Conservation (phyloP, 30 jellyfish, hydroid and myxozoan species). For the Hydra vulgaris region DNA sequence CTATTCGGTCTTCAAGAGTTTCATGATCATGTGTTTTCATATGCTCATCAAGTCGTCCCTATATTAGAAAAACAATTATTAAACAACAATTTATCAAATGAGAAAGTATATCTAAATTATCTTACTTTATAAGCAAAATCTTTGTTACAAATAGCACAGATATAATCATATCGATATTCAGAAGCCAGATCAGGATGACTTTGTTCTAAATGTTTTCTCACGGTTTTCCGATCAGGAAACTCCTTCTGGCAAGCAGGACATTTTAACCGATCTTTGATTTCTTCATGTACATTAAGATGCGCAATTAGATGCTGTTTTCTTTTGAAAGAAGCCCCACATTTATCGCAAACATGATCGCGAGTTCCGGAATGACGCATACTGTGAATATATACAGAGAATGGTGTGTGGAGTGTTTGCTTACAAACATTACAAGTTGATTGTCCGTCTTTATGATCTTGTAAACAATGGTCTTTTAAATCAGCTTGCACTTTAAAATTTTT, state of each 20-base stretch:
- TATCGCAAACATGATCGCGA: constrained; percentile 30
- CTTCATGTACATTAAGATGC: constrained; percentile 13
- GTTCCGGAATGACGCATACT: constrained; percentile 37
- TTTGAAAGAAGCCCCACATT: constrained; percentile 25
- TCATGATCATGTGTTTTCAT: constrained; percentile 26
- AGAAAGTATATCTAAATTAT: not conserved
- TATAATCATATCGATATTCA: constrained; percentile 25
- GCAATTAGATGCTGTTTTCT: constrained; percentile 26
- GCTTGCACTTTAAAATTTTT: constrained; percentile 31
- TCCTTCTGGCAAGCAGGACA: constrained; percentile 37
- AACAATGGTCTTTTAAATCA: constrained; percentile 26
- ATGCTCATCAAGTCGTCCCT: constrained; percentile 33
- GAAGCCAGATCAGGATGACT: constrained; percentile 22
- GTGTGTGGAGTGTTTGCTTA: constrained; percentile 29
- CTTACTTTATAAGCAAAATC: constrained; percentile 34
- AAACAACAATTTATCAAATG: no score
- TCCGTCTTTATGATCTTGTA: constrained; percentile 17
- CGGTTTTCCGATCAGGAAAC: constrained; percentile 22
- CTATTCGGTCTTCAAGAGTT: constrained; percentile 19
- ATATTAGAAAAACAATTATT: not conserved
- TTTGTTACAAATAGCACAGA: constrained; percentile 19
- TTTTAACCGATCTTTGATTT: constrained; percentile 6
- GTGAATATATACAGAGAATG: constrained; percentile 35
- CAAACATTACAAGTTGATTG: constrained; percentile 20
- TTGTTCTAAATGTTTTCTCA: constrained; percentile 21